Conservation (phyloP, 2,888 invertebrate genomes). For the Antitype chi region DNA sequence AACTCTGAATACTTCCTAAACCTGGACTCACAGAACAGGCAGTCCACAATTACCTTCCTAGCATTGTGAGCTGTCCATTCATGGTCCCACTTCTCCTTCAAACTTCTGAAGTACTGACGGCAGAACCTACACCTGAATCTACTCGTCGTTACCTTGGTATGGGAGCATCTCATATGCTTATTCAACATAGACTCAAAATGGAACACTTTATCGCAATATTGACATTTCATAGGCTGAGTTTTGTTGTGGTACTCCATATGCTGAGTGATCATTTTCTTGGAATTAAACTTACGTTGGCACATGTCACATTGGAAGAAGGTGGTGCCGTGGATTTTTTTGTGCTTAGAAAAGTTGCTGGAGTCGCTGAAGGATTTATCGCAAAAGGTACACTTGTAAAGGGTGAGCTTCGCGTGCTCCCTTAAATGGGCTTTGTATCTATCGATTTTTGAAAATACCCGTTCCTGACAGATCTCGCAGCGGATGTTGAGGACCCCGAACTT, state of each 20-base stretch:
- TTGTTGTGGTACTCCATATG: slow-evolving; percentile 87
- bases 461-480: slow-evolving; percentile 82
- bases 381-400: slow-evolving; percentile 86
- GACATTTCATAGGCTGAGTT: slow-evolving; percentile 79
- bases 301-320: slow-evolving; percentile 85
- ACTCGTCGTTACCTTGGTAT: slow-evolving; percentile 71
- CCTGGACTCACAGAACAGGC: slow-evolving; percentile 80
- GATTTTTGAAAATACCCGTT: slow-evolving; percentile 79
- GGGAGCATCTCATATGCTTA: slow-evolving; percentile 83
- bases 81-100: slow-evolving; percentile 88
- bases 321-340: slow-evolving; percentile 87
- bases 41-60: slow-evolving; percentile 85
- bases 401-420: slow-evolving; percentile 87
- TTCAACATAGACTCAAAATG: slow-evolving; percentile 86
- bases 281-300: slow-evolving; percentile 87
- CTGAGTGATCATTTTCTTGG: slow-evolving; percentile 85
- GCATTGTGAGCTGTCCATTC: slow-evolving; percentile 86
- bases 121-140: slow-evolving; percentile 84
- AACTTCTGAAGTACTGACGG: slow-evolving; percentile 74
- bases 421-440: slow-evolving; percentile 87
- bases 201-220: slow-evolving; percentile 79
- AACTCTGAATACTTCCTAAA: slow-evolving; percentile 86
- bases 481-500: slow-evolving; percentile 80
- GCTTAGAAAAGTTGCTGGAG: slow-evolving; percentile 89
- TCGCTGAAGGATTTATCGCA: slow-evolving; percentile 89